These are phyloP conservation scores for Sebastes kiyomatsui DNA, from an alignment of 2,797 vertebrate genomes.

Conservation along the genomic window DNA sequence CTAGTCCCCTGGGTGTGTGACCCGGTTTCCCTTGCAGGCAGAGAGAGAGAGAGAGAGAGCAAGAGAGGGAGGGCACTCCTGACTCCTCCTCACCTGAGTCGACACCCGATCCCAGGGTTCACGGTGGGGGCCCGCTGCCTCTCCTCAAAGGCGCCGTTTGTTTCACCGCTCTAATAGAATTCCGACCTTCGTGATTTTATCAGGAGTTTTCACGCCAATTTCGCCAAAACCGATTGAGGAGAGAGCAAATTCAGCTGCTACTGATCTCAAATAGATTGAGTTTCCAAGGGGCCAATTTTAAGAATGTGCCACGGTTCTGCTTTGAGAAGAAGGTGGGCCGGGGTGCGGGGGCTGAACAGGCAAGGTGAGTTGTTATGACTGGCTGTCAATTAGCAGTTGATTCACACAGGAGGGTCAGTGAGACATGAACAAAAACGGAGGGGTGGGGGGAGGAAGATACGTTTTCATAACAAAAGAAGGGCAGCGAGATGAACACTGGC, in stretches of 20 bases:
- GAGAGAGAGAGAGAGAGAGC: background rate
- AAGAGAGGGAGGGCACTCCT: conserved; percentile 29
- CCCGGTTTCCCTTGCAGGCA: conserved; percentile 66
- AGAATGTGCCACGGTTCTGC: conserved; percentile 72
- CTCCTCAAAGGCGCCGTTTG: conserved; percentile 73
- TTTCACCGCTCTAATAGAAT: conserved; percentile 75
- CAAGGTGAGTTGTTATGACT: conserved; percentile 85
- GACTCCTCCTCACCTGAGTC: conserved; percentile 76
- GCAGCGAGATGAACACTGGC: conserved; percentile 66
- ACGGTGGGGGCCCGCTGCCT: conserved; percentile 59
- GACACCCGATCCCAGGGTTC: conserved; percentile 74
- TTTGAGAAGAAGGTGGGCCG: conserved; percentile 47
- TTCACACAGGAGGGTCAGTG: conserved; percentile 78
- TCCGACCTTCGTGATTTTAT: conserved; percentile 78
- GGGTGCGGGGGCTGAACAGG: conserved; percentile 44
- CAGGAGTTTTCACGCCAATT: conserved; percentile 82
- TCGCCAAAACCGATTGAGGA: conserved; percentile 77
- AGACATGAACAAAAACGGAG: conserved; percentile 44
- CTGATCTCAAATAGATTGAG: conserved; percentile 82
- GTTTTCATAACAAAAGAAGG: conserved; percentile 80
- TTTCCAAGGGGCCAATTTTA: conserved; percentile 76
- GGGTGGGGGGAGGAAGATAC: conserved; percentile 30
- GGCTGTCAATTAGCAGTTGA: conserved; percentile 85
- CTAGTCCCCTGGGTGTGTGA: conserved; percentile 70
- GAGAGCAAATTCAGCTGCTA: conserved; percentile 83